A percentile compares a stretch with the other conserved stretches of the same genome.
phyloP scores from a whole-genome alignment of 1,140 invertebrate genomes.

The Brachionus manjavacas region DNA sequence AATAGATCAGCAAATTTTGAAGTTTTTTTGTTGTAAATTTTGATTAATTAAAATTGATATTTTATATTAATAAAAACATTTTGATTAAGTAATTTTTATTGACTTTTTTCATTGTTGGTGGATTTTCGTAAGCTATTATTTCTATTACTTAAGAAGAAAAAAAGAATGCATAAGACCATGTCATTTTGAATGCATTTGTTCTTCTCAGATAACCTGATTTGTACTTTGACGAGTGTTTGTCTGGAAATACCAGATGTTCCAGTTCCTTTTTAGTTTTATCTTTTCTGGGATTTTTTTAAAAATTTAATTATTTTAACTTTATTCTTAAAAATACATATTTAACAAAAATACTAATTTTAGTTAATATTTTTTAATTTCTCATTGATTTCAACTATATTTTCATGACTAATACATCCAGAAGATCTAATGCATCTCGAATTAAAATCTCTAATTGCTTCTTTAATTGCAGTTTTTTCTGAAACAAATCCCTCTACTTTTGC shows the following conservation, averaged over 20 bases:
- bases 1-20: background rate
- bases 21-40: slow-evolving; percentile 26
- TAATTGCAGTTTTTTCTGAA: background rate
- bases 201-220: no score
- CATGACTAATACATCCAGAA: background rate
- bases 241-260: no score
- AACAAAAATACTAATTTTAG: background rate
- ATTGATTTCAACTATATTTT: background rate
- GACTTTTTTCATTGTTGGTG: background rate
- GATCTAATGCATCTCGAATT: background rate
- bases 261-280: background rate
- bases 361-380: background rate
- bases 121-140: no score
- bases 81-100: background rate
- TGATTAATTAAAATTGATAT: background rate
- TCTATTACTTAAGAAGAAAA: no score
- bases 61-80: background rate
- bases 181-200: no score
- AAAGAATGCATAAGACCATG: no score
- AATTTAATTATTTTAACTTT: no score
- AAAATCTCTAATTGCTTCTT: background rate
- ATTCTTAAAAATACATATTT: background rate
- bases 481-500: background rate
- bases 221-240: no score
- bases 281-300: background rate